Percentiles rank a stretch among this genome's conserved stretches.
Evolutionary conservation across 2,797 vertebrate genomes (phyloP).

Genomic region (Phataginus tetradactyla): DNA sequence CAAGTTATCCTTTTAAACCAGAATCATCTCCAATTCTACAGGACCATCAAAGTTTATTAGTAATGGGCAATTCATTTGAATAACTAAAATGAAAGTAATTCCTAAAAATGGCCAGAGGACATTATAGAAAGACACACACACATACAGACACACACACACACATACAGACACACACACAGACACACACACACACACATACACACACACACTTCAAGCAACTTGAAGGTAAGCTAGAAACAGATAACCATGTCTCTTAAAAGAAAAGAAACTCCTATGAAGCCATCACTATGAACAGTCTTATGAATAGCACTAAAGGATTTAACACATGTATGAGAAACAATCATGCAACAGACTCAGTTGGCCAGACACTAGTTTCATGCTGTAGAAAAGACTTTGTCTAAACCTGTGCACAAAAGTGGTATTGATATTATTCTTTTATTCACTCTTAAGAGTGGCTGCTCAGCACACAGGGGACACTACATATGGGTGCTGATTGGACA

Average conservation of each 20-base stretch:
- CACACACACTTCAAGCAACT: not conserved
- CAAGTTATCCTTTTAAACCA: conserved; percentile 44
- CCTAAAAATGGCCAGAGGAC: not conserved
- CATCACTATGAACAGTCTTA: not conserved
- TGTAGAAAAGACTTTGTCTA: not conserved
- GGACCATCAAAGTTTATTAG: conserved; percentile 16
- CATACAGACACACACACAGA: not conserved
- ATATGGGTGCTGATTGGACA: conserved; percentile 9
- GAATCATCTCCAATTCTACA: conserved; percentile 34
- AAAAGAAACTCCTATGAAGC: conserved; percentile 6
- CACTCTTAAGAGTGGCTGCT: not conserved
- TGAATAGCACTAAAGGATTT: not conserved
- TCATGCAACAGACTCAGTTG: not conserved
- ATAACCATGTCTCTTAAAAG: not conserved
- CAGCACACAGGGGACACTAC: not conserved
- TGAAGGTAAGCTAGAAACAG: not conserved
- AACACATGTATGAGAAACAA: not conserved
- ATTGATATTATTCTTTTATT: not conserved
- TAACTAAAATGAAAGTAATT: conserved; percentile 60
- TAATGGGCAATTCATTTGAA: conserved; percentile 50
- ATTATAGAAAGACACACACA: not conserved
- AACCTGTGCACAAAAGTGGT: not conserved
- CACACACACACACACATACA: not conserved
- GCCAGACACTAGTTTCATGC: not conserved
- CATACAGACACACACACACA: not conserved